phyloP scores from a whole-genome alignment of 2,797 vertebrate genomes.

The Parambassis ranga region DNA sequence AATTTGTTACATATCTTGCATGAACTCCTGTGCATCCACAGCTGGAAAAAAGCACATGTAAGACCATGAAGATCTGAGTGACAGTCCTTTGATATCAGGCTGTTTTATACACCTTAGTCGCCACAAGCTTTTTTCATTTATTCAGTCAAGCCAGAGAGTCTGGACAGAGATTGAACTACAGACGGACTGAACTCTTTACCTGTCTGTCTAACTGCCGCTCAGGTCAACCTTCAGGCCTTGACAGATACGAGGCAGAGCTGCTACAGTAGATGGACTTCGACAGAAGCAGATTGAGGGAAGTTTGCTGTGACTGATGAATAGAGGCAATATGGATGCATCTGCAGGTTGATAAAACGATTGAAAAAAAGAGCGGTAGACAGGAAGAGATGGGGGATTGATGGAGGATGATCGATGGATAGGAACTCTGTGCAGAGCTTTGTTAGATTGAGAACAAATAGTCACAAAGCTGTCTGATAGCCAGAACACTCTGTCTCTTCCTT shows the following conservation, averaged over 20 bases:
- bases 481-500: not conserved
- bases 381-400: slow-evolving; percentile 9
- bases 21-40: not conserved
- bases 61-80: not conserved
- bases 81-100: not conserved
- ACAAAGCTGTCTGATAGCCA: not conserved
- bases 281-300: not conserved
- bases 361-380: not conserved
- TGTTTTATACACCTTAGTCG: not conserved
- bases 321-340: slow-evolving; percentile 6
- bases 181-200: slow-evolving; percentile 25
- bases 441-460: slow-evolving; percentile 12
- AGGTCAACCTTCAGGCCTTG: slow-evolving; percentile 3
- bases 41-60: too few relatives aligned
- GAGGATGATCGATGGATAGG: slow-evolving; percentile 11
- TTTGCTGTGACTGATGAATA: slow-evolving; percentile 26
- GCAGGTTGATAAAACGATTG: slow-evolving; percentile 32
- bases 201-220: slow-evolving; percentile 21
- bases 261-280: slow-evolving; percentile 24
- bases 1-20: too few relatives aligned
- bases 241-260: slow-evolving; percentile 22
- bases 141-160: not conserved
- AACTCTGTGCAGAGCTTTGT: not conserved
- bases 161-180: slow-evolving; percentile 28
- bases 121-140: not conserved